Base-by-base conservation (phyloP, 2,888 invertebrate species). In the Trichogramma evanescens region DNA sequence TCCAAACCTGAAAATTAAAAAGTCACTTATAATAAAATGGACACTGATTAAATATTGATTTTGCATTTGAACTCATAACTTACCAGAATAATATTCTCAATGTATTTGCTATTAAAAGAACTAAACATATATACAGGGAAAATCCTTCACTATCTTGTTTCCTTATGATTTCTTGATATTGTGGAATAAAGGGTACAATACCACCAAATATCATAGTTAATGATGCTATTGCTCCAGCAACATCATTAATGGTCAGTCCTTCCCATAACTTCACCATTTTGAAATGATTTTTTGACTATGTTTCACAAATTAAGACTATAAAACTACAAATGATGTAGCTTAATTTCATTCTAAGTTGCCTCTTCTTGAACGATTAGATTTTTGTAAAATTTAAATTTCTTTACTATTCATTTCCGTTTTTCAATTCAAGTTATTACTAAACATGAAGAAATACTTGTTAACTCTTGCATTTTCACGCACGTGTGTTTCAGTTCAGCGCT, bases 51-150 rank as follows among this genome's bases (percentile, higher is more conserved):
- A 26, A 26, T 26, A 54, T 5, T 26, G 40, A 7, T 43, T 13
- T 39, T 26, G 4, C 52, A 26, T 45, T 4, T 52, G 41, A 7
- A 48, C 26, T 51, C 54, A 38, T 49, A 66, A 82, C 88, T 82
- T 82, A 98, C 99, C 99, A 99, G 82, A 99, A 99, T 72, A 97
- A 83, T 76, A 99, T 97, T 74, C 99, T 86, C 66, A 99, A 83
- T 58, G 94, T 96, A 78, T 99, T 99, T 63, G 99, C 98, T 74
- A 97, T 84, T 54, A 99, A 83, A 58, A 99, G 85, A 39, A 95
- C 91, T 69, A 99, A 84, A 78, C 99, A 99, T 56, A 99, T 99
- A 78, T 94, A 93, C 52, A 95, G 82, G 0, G 98, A 98, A 80
- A 99, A 99, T 8, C 99, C 99, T 71, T 96, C 95, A 10, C 95